Conservation (phyloP, 2,888 invertebrate species). For the Amiota communis region DNA sequence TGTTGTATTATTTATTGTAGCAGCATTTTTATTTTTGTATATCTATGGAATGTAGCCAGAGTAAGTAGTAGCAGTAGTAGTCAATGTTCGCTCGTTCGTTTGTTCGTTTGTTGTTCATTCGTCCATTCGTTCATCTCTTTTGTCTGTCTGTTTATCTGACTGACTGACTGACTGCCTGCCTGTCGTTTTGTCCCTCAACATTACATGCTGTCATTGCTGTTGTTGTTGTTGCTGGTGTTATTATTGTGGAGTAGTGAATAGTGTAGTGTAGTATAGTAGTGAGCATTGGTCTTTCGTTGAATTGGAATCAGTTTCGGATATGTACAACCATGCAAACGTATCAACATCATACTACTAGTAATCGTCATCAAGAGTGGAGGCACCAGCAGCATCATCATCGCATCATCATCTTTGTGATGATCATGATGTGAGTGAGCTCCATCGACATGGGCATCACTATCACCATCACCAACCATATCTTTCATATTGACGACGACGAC, state of each 20-base stretch:
- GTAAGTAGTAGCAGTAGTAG: neutral
- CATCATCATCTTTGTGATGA: slow-evolving; percentile 33
- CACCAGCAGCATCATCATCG: neutral
- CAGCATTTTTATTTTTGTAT: slow-evolving; percentile 68
- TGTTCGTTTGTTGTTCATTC: neutral
- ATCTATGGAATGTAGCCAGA: slow-evolving; percentile 60
- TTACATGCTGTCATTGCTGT: neutral
- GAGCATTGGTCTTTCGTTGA: neutral
- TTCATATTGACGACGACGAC: neutral
- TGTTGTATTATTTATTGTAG: slow-evolving; percentile 63
- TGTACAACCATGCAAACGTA: slow-evolving; percentile 16
- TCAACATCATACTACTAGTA: neutral
- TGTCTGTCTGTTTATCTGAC: neutral
- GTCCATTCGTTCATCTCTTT: slow-evolving; percentile 1
- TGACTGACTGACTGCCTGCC: neutral
- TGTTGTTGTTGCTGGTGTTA: neutral
- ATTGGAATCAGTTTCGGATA: slow-evolving; percentile 21
- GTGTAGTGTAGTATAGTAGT: neutral
- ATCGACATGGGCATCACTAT: slow-evolving; percentile 30
- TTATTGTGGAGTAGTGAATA: neutral
- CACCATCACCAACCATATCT: slow-evolving; percentile 20
- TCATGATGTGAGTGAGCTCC: neutral
- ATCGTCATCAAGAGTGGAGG: neutral
- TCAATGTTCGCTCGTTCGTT: no score
- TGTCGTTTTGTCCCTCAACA: neutral